phyloP scores from a whole-genome alignment of 2,797 vertebrate genomes.

The Manis javanica region DNA sequence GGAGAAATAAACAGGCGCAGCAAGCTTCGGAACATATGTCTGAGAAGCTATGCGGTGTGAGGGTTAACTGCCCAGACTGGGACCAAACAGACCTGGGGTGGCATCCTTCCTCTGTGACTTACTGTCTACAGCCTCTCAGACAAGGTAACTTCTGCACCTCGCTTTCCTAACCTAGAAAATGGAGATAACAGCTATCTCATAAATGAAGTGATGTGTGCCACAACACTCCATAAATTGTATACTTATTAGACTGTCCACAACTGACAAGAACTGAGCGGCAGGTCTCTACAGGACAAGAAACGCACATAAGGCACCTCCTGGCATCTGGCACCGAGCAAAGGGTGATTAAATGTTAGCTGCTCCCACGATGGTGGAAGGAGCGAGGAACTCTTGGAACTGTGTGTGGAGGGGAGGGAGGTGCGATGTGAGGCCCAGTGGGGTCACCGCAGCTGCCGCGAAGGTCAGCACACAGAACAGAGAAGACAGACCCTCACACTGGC shows the following conservation, averaged over 20 bases:
- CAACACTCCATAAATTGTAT: too few relatives aligned
- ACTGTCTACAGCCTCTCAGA: neutral
- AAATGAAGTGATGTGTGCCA: accelerated
- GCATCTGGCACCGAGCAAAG: neutral
- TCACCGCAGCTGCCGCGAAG: neutral
- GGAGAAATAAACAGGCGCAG: neutral
- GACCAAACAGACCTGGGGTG: accelerated
- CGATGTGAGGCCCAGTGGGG: neutral
- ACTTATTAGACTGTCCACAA: too few relatives aligned
- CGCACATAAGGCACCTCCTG: neutral
- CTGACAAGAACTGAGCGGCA: accelerated
- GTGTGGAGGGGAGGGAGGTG: neutral
- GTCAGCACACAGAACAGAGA: too few relatives aligned
- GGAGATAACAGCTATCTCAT: neutral
- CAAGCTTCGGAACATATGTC: accelerated
- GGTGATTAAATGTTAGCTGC: accelerated
- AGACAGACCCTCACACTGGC: accelerated
- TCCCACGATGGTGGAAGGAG: too few relatives aligned
- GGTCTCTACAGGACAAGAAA: neutral
- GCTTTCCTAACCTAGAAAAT: neutral
- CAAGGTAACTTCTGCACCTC: neutral
- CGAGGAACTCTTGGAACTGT: neutral
- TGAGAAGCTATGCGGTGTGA: accelerated
- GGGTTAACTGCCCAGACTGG: too few relatives aligned
- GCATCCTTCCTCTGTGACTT: neutral